Conservation (phyloP, 2,797 vertebrate genomes). For the Tolypeutes matacus region DNA sequence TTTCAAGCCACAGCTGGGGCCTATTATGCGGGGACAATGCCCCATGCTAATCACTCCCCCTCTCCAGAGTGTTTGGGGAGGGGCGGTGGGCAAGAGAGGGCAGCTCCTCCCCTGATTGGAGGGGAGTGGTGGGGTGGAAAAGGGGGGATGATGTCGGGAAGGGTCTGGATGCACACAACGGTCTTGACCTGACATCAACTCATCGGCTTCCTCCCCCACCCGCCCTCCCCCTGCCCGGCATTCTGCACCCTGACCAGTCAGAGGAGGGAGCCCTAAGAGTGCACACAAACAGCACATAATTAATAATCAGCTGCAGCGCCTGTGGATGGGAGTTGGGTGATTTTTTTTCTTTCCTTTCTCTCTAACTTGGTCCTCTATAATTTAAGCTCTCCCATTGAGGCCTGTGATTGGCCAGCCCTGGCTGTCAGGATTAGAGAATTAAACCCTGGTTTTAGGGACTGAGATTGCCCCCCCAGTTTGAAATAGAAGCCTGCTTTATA, state of each 20-base stretch:
- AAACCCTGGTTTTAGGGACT: slow-evolving; percentile 42
- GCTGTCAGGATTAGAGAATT: slow-evolving; percentile 38
- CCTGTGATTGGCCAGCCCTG: slow-evolving; percentile 68
- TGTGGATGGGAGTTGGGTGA: background rate
- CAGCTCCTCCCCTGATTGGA: slow-evolving; percentile 14
- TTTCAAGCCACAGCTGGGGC: slow-evolving; percentile 86
- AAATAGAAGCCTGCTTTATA: background rate
- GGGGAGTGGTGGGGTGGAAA: background rate
- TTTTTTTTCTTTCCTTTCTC: background rate
- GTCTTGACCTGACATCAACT: background rate
- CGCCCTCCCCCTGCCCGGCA: background rate
- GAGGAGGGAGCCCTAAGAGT: background rate
- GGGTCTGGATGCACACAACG: background rate
- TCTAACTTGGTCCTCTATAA: slow-evolving; percentile 73
- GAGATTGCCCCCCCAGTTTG: background rate
- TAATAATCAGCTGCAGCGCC: slow-evolving; percentile 65
- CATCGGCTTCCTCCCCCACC: background rate
- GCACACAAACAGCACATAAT: slow-evolving; percentile 48
- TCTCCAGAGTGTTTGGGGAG: background rate
- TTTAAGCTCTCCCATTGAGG: slow-evolving; percentile 58
- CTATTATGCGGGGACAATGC: slow-evolving; percentile 84
- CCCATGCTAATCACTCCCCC: slow-evolving; percentile 75
- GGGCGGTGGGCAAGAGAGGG: slow-evolving; percentile 63
- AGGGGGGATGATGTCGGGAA: background rate
- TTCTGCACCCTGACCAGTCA: background rate